Base-by-base conservation (phyloP, 2,797 vertebrate genomes). In the Amblyopsis hoosieri region DNA sequence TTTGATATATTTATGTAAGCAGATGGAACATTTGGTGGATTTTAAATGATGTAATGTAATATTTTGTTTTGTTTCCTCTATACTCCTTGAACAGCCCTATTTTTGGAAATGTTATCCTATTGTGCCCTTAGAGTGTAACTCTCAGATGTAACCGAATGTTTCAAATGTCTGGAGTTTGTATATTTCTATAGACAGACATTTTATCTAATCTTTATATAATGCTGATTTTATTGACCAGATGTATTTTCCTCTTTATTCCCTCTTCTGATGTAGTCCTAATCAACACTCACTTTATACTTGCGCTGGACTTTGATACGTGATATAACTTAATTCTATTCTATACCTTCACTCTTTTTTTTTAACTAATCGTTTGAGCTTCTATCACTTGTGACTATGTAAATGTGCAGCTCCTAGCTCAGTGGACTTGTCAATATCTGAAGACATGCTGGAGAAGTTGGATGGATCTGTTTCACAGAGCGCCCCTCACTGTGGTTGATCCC, bases 1-100 rank as follows among this genome's bases (percentile, higher is more conserved):
- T 76, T 92, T 93, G 92, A 94, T 94, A 90, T 93, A 97, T 97
- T 95, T 96, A 94, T 95, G 91, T 93, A 91, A 87, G 85, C 89
- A 76, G 82, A 89, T 87, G 93, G 90, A 90, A 93, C 88, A 80
- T 91, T 93, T 92, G 90, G 91, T 92, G 95, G 91, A 88, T 86
- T 86, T 89, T 89, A 83, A 89, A 85, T 82, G 72, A 70, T 67
- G 72, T 81, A 63, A 64, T 87, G 82, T 88, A 87, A 84, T 85
- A 79, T 71, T 52, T 75, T 29, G 71, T 47, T 56, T 70, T 69
- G 29, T 67, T 64, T 77, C 68, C 70, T 80, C 45, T 68, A 14
- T 75, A 62, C 67, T 62, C 47, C 49, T 82, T 84, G 84, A 85
- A 85, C 78, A 68, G 54, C 72, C 69, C 80, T 57, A 57, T 76